Evolutionary conservation across 2,113 vertebrate genomes (phyloP), one percentile per base, ranked within the genome.

Genomic region (Barbus barbus): DNA sequence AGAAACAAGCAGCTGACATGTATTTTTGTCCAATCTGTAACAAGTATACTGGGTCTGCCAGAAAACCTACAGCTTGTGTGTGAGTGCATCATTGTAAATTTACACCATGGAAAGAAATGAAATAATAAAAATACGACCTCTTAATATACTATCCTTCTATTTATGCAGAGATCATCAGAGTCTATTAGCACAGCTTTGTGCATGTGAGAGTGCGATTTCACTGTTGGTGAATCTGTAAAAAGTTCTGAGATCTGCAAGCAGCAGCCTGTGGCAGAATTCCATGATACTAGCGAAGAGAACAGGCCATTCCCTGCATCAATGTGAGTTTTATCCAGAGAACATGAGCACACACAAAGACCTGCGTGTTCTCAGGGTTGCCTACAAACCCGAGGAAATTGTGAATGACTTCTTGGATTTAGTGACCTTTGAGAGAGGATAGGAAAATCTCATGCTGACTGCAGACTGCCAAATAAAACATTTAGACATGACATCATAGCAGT

Each of bases 271-370:
- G 33, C 53, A 84, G 78, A 87, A 80, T 72, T 74, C 82, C 65
- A 44, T 38, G 41, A 46, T 33, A 38, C 65, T 51, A 69, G 38
- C 67, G 41, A 71, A 78, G 73, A 56, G 86, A 84, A 87, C 79
- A 69, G 85, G 85, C 63, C 53, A 76, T 78, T 65, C 67, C 84
- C 79, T 74, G 28, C 31, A 88, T 92, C 86, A 90, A 87, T 90
- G 83, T 28, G 3, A 81, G 88, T 90, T 92, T 89, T 92, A 87
- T 89, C 53, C 16, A 0, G 8, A 31, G 58, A 31, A 81, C 87
- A 92, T 85, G 85, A 73, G 33, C 56, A 78, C 76, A 46, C 87
- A 95, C 91, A 96, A 94, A 95, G 92, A 90, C 38, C 84, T 84
- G 86, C 90, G 92, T 90, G 92, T 94, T 93, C 92, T 85, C 90